These are phyloP conservation scores for Indicator indicator DNA, from an alignment of 2,113 vertebrate species.

Conservation along the genomic window DNA sequence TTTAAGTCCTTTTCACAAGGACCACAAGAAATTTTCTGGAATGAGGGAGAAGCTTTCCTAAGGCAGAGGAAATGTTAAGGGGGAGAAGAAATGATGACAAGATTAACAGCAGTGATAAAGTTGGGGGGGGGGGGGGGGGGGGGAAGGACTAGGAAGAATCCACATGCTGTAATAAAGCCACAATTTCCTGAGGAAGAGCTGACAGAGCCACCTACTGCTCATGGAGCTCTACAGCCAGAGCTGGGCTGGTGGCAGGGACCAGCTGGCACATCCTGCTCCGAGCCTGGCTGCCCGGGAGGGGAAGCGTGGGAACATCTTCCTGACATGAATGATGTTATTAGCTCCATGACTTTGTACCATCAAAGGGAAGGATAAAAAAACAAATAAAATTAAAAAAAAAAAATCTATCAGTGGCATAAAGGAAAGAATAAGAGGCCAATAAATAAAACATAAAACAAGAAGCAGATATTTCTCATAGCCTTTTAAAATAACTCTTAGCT, in stretches of 20 bases:
- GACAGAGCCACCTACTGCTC: neutral
- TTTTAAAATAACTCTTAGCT: conserved; percentile 29
- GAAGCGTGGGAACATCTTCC: neutral
- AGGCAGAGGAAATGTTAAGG: neutral
- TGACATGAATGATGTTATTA: accelerated
- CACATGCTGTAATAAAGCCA: neutral
- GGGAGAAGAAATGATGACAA: neutral
- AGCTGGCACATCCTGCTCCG: accelerated
- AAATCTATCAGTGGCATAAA: neutral
- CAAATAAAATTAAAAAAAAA: neutral
- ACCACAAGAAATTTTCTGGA: accelerated
- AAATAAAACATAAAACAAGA: conserved; percentile 40
- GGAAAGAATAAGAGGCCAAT: neutral
- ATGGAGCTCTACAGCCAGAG: accelerated
- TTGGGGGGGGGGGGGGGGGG: neutral
- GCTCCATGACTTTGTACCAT: neutral
- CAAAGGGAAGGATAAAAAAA: neutral
- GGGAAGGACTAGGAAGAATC: neutral
- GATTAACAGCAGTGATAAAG: neutral
- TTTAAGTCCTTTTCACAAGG: neutral
- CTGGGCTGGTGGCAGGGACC: neutral
- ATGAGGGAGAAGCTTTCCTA: neutral
- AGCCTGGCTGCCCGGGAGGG: neutral
- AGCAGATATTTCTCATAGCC: neutral
- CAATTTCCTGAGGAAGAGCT: neutral